Percentiles rank a stretch among this genome's conserved stretches.
Conservation (phyloP, 2,888 invertebrate genomes). For the Fragum whitleyi region DNA sequence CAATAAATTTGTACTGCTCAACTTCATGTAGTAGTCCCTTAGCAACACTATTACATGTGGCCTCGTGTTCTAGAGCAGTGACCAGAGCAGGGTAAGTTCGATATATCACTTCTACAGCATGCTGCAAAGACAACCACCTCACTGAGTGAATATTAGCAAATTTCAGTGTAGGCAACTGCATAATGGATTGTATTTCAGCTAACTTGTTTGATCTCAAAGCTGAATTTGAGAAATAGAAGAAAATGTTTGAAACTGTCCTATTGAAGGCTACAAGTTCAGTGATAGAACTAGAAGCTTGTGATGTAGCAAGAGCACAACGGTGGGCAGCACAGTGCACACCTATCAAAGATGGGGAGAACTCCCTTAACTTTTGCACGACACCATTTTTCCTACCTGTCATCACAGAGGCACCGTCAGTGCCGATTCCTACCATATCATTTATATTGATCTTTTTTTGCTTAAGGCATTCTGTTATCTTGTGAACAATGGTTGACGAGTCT, state of each 20-base stretch:
- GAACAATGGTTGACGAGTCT: background rate
- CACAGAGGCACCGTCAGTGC: background rate
- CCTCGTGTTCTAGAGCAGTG: too few relatives aligned
- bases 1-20: too few relatives aligned
- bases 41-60: slow-evolving; percentile 33
- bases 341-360: too few relatives aligned
- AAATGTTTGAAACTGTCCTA: background rate
- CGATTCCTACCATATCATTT: background rate
- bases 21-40: too few relatives aligned
- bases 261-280: background rate
- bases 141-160: slow-evolving; percentile 58
- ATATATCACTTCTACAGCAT: slow-evolving; percentile 51
- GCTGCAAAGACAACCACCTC: slow-evolving; percentile 55
- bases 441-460: background rate
- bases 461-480: background rate
- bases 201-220: slow-evolving; percentile 33
- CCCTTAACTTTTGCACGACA: too few relatives aligned
- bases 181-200: too few relatives aligned
- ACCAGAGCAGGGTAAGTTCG: slow-evolving; percentile 52
- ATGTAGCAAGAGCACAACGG: background rate
- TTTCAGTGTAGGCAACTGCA: slow-evolving; percentile 43
- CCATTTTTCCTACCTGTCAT: background rate
- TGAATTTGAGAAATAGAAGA: background rate
- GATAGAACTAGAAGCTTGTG: background rate
- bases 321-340: too few relatives aligned